phyloP scores from a whole-genome alignment of 2,113 vertebrate species.

The Microcebus jonahi region DNA sequence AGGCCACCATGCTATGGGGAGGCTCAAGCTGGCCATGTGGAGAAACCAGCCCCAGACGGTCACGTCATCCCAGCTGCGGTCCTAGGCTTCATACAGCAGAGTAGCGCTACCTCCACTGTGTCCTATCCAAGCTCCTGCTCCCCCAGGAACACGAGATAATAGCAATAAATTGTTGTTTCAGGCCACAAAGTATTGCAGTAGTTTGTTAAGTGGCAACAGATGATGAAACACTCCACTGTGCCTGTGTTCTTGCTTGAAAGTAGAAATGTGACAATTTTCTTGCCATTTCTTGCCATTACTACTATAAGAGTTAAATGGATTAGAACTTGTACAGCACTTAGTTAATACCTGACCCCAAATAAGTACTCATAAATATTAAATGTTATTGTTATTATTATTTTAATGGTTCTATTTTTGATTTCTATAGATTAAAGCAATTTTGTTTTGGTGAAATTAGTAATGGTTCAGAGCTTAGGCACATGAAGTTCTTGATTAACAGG shows the following conservation, averaged over 20 bases:
- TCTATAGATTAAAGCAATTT: constrained; percentile 43
- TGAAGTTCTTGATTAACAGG: background rate
- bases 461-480: background rate
- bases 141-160: background rate
- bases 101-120: background rate
- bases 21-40: background rate
- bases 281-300: background rate
- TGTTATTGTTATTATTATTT: constrained; percentile 21
- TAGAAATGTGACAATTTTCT: background rate
- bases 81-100: background rate
- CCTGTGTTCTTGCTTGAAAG: background rate
- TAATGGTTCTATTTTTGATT: constrained; percentile 14
- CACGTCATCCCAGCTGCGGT: background rate
- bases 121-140: background rate
- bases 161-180: background rate
- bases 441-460: background rate
- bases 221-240: background rate
- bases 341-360: background rate
- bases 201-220: background rate
- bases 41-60: background rate
- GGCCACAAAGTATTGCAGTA: background rate
- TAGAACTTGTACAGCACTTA: background rate
- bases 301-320: background rate
- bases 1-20: background rate
- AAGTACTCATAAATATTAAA: constrained; percentile 10